Evolutionary conservation across 2,888 invertebrate species (phyloP).

Genomic region (Dynastes grantii): DNA sequence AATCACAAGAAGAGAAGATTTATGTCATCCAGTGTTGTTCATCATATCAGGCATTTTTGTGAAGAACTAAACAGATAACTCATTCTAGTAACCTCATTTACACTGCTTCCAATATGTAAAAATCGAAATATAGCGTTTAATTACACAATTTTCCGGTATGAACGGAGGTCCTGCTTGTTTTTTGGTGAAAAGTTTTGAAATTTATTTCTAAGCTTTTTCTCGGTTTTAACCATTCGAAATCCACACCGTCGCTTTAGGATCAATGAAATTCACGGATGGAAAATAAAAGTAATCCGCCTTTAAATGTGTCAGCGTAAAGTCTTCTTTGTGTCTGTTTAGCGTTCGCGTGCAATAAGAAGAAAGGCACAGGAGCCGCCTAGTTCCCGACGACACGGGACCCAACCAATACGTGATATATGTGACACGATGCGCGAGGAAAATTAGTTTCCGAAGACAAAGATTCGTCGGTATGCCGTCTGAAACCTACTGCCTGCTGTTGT

Average conservation of each 20-base stretch:
- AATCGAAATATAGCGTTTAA: too few relatives aligned
- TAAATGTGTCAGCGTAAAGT: constrained; percentile 72
- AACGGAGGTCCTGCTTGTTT: too few relatives aligned
- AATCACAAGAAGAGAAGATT: too few relatives aligned
- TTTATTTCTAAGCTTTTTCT: constrained; percentile 3
- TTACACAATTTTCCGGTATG: too few relatives aligned
- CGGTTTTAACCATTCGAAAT: constrained; percentile 49
- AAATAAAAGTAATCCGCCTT: constrained; percentile 72
- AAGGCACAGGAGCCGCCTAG: background rate
- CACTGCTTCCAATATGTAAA: too few relatives aligned
- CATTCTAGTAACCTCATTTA: too few relatives aligned
- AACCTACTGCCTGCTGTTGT: constrained; percentile 35
- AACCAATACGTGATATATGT: constrained; percentile 70
- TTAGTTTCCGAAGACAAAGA: constrained; percentile 68
- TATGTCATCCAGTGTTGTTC: too few relatives aligned
- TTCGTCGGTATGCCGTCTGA: constrained; percentile 54
- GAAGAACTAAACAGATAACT: too few relatives aligned
- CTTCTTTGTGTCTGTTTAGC: constrained; percentile 70
- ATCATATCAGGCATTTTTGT: too few relatives aligned
- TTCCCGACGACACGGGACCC: constrained; percentile 44
- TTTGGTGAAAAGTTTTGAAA: too few relatives aligned
- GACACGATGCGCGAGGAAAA: constrained; percentile 68
- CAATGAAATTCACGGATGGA: constrained; percentile 62
- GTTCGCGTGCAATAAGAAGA: constrained; percentile 55
- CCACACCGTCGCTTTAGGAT: constrained; percentile 54